Conservation (phyloP, 2,888 invertebrate genomes). For the Alloscopus bannaensis region DNA sequence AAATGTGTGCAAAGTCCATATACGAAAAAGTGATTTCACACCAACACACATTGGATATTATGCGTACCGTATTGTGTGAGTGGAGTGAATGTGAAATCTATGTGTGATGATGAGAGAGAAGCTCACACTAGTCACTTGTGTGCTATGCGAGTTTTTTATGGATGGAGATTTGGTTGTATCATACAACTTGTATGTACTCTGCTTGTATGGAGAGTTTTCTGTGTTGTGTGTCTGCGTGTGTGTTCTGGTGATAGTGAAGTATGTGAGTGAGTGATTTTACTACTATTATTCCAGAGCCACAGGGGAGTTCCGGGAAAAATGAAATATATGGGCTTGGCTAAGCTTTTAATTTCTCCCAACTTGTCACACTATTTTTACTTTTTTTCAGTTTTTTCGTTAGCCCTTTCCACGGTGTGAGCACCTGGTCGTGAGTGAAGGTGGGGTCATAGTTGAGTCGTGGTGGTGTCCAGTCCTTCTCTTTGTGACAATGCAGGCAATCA, state of each 20-base stretch:
- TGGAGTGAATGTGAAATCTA: background rate
- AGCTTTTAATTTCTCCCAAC: conserved; percentile 51
- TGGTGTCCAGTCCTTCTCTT: conserved; percentile 83
- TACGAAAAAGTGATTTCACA: no score
- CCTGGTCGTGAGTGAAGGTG: no score
- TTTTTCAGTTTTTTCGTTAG: conserved; percentile 58
- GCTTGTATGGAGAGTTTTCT: background rate
- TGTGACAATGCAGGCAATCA: conserved; percentile 94
- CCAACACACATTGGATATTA: background rate
- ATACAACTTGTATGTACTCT: no score
- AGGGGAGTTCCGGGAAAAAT: conserved; percentile 69
- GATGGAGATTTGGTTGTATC: conserved; percentile 16
- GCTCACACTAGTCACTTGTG: no score
- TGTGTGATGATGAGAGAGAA: no score
- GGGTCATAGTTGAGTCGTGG: no score
- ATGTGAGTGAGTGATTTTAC: background rate
- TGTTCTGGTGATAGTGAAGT: background rate
- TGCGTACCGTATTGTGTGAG: background rate
- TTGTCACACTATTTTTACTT: conserved; percentile 46
- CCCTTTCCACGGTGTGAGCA: no score
- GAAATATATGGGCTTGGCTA: conserved; percentile 70
- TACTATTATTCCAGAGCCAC: conserved; percentile 48
- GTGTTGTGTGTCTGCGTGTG: background rate
- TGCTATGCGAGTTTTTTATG: conserved; percentile 1
- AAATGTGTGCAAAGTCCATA: no score